Conservation (phyloP, 2,888 invertebrate species). For the Sabellastarte sp. region DNA sequence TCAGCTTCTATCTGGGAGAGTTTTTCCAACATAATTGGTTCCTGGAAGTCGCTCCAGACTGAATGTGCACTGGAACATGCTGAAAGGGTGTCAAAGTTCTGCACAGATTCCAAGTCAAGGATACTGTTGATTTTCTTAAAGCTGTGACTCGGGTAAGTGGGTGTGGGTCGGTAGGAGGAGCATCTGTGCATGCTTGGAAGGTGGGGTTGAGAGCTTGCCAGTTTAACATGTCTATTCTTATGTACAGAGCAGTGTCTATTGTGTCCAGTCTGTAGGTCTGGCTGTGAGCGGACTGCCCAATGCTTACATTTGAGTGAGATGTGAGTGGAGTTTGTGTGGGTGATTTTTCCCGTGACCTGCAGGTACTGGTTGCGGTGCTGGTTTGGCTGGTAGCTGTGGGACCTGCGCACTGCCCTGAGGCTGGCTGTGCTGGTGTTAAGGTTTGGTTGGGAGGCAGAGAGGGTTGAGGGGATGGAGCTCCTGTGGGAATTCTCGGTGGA, state of each 20-base stretch:
- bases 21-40: conserved; percentile 15
- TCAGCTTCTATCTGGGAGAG: conserved; percentile 18
- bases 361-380: too few species aligned
- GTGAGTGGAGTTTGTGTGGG: too few species aligned
- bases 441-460: conserved; percentile 19
- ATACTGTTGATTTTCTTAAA: conserved; percentile 5
- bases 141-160: background rate
- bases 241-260: too few species aligned
- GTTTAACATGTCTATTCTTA: too few species aligned
- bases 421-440: conserved; percentile 8
- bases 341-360: too few species aligned
- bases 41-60: conserved; percentile 15
- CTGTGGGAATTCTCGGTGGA: background rate
- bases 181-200: conserved; percentile 12
- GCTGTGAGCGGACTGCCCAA: too few species aligned
- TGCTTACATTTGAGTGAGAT: too few species aligned
- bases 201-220: conserved; percentile 11
- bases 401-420: too few species aligned
- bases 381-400: too few species aligned
- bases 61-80: conserved; percentile 8
- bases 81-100: conserved; percentile 12
- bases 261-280: too few species aligned
- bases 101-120: conserved; percentile 14
- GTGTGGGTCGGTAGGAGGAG: background rate
- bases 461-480: background rate